Conservation (phyloP, 2,113 vertebrate species). For the Onychostruthus taczanowskii region DNA sequence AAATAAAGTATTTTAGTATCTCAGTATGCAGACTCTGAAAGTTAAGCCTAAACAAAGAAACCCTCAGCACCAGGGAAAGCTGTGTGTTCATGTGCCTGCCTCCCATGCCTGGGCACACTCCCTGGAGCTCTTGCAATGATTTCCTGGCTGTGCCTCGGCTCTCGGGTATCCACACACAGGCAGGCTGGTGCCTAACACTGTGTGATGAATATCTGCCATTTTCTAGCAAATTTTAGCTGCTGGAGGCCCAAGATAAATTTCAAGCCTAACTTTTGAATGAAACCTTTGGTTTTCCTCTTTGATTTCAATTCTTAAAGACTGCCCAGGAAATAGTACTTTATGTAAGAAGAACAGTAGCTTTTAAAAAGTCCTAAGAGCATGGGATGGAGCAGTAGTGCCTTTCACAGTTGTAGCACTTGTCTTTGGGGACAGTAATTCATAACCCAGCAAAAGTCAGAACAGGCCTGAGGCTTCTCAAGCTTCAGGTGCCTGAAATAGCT, state of each 20-base stretch:
- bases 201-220: constrained; percentile 43
- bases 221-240: constrained; percentile 47
- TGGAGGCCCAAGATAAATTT: neutral
- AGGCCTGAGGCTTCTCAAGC: neutral
- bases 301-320: neutral
- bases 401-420: neutral
- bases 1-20: neutral
- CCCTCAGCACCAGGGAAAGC: neutral
- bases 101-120: neutral
- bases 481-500: neutral
- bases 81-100: neutral
- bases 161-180: neutral
- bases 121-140: neutral
- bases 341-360: neutral
- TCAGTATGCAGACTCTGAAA: neutral
- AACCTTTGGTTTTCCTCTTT: neutral
- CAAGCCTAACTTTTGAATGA: neutral
- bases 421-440: neutral
- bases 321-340: neutral
- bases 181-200: neutral
- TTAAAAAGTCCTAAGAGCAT: neutral
- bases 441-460: neutral
- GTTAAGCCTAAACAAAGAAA: neutral
- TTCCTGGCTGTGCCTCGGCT: neutral
- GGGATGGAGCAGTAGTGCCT: neutral